phyloP scores from a whole-genome alignment of 2,797 vertebrate species.

The Phalanger gymnotis region DNA sequence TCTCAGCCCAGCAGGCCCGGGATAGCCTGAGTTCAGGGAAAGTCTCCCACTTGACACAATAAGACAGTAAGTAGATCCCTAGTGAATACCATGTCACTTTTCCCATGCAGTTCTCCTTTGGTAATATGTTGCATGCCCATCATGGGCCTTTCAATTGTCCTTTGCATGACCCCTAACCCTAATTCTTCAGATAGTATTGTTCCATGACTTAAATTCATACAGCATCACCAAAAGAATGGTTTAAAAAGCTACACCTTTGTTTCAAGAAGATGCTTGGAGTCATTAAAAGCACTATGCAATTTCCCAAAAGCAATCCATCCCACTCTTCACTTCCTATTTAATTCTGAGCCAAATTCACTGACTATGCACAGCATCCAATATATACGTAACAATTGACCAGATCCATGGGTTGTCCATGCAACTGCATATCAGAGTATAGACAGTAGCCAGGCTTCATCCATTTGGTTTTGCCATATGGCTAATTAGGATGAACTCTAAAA shows the following conservation, averaged over 20 bases:
- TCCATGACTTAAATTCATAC: not conserved
- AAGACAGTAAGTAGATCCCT: not conserved
- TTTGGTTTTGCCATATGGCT: not conserved
- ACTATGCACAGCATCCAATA: not conserved
- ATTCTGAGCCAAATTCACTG: not conserved
- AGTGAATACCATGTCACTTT: not conserved
- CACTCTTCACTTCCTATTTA: not conserved
- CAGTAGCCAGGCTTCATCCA: not conserved
- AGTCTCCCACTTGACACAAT: not conserved
- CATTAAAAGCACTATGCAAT: not conserved
- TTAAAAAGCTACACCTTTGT: not conserved
- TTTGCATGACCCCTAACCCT: not conserved
- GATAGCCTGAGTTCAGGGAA: not conserved
- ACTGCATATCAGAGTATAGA: not conserved
- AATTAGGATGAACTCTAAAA: not conserved
- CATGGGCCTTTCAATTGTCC: not conserved
- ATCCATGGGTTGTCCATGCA: not conserved
- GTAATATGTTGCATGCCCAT: not conserved
- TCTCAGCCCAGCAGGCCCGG: not conserved
- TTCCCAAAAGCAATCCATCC: not conserved
- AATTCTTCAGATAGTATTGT: not conserved
- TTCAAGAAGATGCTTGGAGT: not conserved
- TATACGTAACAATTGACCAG: not conserved
- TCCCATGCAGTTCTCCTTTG: not conserved
- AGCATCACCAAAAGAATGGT: not conserved